These are phyloP conservation scores for Apis dorsata DNA, from an alignment of 1,140 invertebrate genomes.

Conservation along the genomic window DNA sequence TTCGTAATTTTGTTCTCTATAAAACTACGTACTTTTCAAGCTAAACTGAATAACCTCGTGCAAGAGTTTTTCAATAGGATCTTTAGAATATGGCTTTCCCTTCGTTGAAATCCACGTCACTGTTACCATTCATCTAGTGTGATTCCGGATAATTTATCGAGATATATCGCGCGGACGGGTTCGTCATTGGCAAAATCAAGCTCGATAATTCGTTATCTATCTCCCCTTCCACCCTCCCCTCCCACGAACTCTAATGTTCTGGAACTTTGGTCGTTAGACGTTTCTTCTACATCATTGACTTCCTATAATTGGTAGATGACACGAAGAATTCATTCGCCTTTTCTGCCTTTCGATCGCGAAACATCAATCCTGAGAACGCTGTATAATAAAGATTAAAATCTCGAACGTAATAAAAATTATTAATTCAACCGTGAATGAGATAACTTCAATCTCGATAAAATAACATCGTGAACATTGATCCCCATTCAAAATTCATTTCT, in stretches of 20 bases:
- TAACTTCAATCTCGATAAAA: not conserved
- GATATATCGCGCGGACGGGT: conserved; percentile 33
- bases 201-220: conserved; percentile 61
- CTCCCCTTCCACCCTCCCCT: not conserved
- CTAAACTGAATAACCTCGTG: too few species aligned
- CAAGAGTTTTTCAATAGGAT: too few species aligned
- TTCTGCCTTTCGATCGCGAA: not conserved
- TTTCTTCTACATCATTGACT: conserved; percentile 62
- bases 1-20: too few species aligned
- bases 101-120: conserved; percentile 1
- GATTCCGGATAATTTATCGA: conserved; percentile 41
- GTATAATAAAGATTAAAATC: not conserved
- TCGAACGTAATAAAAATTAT: not conserved
- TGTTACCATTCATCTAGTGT: not conserved
- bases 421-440: not conserved
- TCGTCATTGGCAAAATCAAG: conserved; percentile 43
- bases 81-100: too few species aligned
- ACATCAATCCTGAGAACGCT: not conserved
- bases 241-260: conserved; percentile 34
- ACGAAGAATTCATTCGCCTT: conserved; percentile 37
- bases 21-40: too few species aligned
- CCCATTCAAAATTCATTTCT: too few species aligned
- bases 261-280: conserved; percentile 62
- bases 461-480: too few species aligned
- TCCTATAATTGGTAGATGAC: conserved; percentile 61